Percentiles rank a stretch among this genome's conserved stretches.
phyloP scores from a whole-genome alignment of 2,797 vertebrate genomes.

The Yasuhikotakia modesta region DNA sequence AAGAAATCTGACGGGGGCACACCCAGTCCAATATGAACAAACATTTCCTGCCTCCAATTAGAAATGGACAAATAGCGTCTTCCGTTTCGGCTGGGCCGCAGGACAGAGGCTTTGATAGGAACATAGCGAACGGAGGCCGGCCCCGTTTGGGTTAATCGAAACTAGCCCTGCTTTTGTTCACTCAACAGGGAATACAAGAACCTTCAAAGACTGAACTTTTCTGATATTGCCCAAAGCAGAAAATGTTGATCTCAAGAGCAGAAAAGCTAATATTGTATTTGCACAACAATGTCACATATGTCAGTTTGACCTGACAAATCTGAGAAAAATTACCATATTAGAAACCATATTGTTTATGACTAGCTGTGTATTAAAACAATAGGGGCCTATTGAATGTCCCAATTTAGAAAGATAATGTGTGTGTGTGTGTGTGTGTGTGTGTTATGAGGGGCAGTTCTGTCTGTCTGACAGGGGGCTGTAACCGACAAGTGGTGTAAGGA shows the following conservation, averaged over 20 bases:
- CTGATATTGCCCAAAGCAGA: background rate
- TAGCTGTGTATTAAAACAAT: no score
- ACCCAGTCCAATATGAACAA: constrained; percentile 72
- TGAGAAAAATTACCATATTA: no score
- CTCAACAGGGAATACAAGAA: background rate
- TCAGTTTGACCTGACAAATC: no score
- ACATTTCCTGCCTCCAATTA: constrained; percentile 76
- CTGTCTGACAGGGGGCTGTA: constrained; percentile 16
- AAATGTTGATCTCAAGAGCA: background rate
- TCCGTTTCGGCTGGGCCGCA: constrained; percentile 47
- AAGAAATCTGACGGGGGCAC: constrained; percentile 69
- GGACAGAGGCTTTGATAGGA: constrained; percentile 44
- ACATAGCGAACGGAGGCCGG: constrained; percentile 37
- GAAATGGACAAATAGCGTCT: constrained; percentile 64
- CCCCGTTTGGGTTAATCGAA: constrained; percentile 8
- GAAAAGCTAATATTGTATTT: background rate
- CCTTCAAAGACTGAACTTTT: background rate
- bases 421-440: background rate
- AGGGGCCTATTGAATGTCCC: no score
- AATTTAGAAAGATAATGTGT: no score
- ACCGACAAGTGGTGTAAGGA: constrained; percentile 46
- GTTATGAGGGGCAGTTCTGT: constrained; percentile 16
- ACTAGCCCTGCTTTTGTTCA: constrained; percentile 4
- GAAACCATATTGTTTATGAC: no score
- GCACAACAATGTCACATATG: no score